phyloP scores from a whole-genome alignment of 2,888 invertebrate genomes.

The Elegia similella region DNA sequence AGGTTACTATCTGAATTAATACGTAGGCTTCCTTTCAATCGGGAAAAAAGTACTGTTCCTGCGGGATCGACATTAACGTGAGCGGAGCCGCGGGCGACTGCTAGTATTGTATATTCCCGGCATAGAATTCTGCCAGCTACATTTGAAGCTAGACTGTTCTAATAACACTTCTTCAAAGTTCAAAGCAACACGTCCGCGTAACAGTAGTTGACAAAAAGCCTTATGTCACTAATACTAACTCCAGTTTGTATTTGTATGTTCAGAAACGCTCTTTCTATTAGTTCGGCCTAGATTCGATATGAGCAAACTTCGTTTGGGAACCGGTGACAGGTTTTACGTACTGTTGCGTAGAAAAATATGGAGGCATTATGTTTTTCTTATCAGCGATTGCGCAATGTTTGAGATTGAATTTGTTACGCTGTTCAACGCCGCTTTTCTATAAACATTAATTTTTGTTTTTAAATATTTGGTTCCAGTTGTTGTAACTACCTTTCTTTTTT shows the following conservation, averaged over 20 bases:
- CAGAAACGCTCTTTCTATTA: constrained; percentile 11
- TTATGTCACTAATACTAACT: not conserved
- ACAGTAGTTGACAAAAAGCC: constrained; percentile 5
- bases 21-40: no score
- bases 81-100: no score
- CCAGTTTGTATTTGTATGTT: not conserved
- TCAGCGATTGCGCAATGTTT: not conserved
- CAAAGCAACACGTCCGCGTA: constrained; percentile 1
- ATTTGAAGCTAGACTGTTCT: no score
- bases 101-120: no score
- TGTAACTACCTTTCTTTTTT: no score
- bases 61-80: no score
- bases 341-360: not conserved
- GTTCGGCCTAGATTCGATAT: constrained; percentile 12
- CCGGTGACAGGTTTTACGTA: not conserved
- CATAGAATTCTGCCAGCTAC: no score
- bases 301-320: constrained; percentile 8
- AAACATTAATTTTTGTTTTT: no score
- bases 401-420: not conserved
- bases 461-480: no score
- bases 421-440: not conserved
- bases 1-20: no score
- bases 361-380: not conserved
- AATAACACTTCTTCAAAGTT: no score
- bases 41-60: no score